These are phyloP conservation scores for Liopterus haemorrhoidalis DNA, from an alignment of 2,888 invertebrate species.

Conservation along the genomic window DNA sequence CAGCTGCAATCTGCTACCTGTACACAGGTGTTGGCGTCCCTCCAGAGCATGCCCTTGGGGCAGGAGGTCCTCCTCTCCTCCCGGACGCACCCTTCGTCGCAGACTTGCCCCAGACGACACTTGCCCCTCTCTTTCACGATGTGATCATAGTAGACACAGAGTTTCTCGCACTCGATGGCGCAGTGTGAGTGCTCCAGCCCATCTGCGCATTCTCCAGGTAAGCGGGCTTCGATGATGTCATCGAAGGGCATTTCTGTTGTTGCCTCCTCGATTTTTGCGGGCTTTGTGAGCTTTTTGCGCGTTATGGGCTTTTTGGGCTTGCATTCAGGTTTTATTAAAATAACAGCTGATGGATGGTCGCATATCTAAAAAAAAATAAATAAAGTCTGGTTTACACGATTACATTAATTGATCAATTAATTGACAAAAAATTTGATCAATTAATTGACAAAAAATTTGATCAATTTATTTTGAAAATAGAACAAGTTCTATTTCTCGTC, in stretches of 20 bases:
- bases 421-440: no score
- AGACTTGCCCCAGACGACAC: slow-evolving; percentile 47
- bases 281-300: slow-evolving; percentile 18
- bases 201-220: slow-evolving; percentile 36
- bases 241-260: slow-evolving; percentile 1
- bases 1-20: slow-evolving; percentile 70
- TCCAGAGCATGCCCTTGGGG: slow-evolving; percentile 57
- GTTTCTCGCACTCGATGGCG: slow-evolving; percentile 63
- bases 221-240: slow-evolving; percentile 3
- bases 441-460: no score
- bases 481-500: no score
- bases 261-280: slow-evolving; percentile 14
- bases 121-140: slow-evolving; percentile 42
- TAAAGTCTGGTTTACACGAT: no score
- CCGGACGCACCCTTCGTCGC: slow-evolving; percentile 45
- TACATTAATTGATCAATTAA: no score
- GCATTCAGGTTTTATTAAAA: slow-evolving; percentile 58
- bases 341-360: slow-evolving; percentile 49
- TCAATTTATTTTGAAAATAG: no score
- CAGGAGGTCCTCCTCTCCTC: slow-evolving; percentile 47
- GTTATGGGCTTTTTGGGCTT: no score
- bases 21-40: slow-evolving; percentile 69
- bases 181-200: slow-evolving; percentile 61
- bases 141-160: slow-evolving; percentile 62
- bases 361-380: no score